These are phyloP conservation scores for Choreutis nemorana DNA, from an alignment of 2,888 invertebrate species.

Conservation along the genomic window DNA sequence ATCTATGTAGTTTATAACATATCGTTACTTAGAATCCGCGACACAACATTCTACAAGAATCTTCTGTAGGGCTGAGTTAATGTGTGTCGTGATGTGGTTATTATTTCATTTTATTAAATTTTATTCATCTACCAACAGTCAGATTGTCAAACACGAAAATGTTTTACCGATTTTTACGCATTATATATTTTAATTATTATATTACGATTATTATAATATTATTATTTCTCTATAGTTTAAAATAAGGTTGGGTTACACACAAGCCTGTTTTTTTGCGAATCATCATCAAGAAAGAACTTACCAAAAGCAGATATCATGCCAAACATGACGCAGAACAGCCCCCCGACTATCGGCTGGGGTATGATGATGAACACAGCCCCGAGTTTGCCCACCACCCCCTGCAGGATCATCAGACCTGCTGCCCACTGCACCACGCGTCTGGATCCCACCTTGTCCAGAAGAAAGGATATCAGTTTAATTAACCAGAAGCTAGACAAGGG, in stretches of 20 bases:
- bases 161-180: too few species aligned
- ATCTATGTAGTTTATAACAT: too few species aligned
- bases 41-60: too few species aligned
- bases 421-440: slow-evolving; percentile 82
- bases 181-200: too few species aligned
- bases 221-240: neutral
- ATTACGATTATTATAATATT: too few species aligned
- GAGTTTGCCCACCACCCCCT: slow-evolving; percentile 79
- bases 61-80: too few species aligned
- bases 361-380: slow-evolving; percentile 83
- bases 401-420: slow-evolving; percentile 75
- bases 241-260: neutral
- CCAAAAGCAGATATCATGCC: slow-evolving; percentile 85
- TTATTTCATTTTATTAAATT: too few species aligned
- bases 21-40: too few species aligned
- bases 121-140: too few species aligned
- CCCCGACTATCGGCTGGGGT: slow-evolving; percentile 82
- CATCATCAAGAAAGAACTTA: slow-evolving; percentile 23
- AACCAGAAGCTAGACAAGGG: neutral
- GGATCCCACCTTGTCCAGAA: slow-evolving; percentile 78
- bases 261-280: slow-evolving; percentile 1
- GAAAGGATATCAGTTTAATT: neutral
- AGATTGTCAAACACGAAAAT: too few species aligned
- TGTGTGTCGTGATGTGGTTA: too few species aligned
- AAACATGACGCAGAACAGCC: slow-evolving; percentile 84